A percentile compares a stretch with the other conserved stretches of the same genome.
phyloP scores from a whole-genome alignment of 2,113 vertebrate species.

The Tyto alba region DNA sequence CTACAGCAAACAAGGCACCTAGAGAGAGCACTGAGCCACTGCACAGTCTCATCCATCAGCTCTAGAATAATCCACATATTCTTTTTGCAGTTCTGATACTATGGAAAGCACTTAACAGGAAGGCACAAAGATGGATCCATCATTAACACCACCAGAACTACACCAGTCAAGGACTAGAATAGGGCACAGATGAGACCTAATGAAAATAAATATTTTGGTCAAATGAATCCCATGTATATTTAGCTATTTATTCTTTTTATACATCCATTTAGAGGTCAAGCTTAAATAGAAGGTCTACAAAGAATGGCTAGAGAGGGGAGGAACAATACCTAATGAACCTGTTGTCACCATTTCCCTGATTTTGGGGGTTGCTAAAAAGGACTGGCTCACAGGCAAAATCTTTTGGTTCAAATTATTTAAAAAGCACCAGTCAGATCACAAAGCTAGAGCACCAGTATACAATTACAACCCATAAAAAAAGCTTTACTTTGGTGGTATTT shows the following conservation, averaged over 20 bases:
- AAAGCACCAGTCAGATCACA: background rate
- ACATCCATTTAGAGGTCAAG: background rate
- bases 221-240: background rate
- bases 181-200: background rate
- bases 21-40: background rate
- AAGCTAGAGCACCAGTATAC: background rate
- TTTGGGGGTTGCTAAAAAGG: background rate
- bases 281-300: background rate
- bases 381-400: background rate
- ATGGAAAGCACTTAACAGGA: background rate
- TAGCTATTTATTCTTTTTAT: background rate
- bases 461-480: background rate
- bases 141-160: background rate
- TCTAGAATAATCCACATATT: background rate
- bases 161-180: background rate
- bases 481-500: background rate
- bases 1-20: constrained; percentile 19
- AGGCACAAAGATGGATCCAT: background rate
- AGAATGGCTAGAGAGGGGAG: background rate
- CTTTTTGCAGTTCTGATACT: background rate
- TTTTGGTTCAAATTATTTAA: background rate
- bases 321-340: background rate
- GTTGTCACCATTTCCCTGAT: background rate
- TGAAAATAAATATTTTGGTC: background rate
- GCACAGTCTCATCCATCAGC: background rate